Evolutionary conservation across 2,888 invertebrate species (phyloP).

Genomic region (Epistrophe eligans): DNA sequence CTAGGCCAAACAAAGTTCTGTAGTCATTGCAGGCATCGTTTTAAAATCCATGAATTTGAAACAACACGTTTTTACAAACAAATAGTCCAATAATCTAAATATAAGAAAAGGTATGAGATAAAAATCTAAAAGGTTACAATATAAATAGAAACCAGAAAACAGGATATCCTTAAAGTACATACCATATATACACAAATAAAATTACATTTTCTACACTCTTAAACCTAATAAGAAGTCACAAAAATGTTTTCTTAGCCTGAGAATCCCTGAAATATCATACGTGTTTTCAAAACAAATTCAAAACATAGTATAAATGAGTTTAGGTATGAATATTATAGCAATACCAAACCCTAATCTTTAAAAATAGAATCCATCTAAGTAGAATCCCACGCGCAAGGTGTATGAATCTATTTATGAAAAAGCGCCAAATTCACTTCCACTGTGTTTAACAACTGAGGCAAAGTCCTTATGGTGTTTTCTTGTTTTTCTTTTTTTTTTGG

Average conservation of each 20-base stretch:
- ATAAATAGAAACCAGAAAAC: not conserved
- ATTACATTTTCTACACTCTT: no score
- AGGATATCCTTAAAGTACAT: not conserved
- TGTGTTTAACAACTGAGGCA: not conserved
- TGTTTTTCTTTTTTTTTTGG: conserved; percentile 55
- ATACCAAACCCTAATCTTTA: conserved; percentile 4
- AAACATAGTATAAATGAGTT: not conserved
- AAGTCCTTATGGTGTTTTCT: conserved; percentile 43
- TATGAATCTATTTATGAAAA: conserved; percentile 21
- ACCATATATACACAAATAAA: no score
- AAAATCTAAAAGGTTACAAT: not conserved
- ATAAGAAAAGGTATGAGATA: no score
- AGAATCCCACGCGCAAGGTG: conserved; percentile 59
- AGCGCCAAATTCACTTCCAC: conserved; percentile 61
- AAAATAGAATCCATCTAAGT: conserved; percentile 15
- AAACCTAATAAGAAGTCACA: conserved; percentile 15
- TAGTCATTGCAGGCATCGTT: no score
- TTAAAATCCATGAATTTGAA: no score
- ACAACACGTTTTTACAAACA: no score
- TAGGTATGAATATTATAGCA: not conserved
- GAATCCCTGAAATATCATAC: not conserved
- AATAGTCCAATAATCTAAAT: no score
- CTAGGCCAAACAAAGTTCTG: no score
- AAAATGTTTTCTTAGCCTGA: conserved; percentile 13
- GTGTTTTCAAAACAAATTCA: conserved; percentile 10